Conservation (phyloP, 23 tunicate genomes). For the Botrylloides violaceus region DNA sequence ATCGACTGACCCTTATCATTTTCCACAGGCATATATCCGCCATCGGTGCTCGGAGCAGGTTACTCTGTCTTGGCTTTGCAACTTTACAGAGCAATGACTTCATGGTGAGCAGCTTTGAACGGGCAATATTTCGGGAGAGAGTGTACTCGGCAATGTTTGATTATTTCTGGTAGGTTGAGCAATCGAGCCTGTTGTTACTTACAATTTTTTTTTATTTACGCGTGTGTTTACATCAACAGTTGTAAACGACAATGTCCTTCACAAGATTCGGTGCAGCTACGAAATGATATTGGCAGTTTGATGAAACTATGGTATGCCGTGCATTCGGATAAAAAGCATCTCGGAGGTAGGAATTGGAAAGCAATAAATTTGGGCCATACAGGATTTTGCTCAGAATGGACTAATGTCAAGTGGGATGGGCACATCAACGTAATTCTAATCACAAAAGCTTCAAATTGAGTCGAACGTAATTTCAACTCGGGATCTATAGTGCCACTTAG, state of each 20-base stretch:
- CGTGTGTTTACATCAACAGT: conserved; percentile 15
- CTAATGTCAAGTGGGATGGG: too few species aligned
- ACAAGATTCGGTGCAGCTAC: conserved; percentile 33
- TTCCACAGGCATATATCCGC: conserved; percentile 69
- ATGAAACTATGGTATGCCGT: conserved; percentile 56
- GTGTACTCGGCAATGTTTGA: conserved; percentile 70
- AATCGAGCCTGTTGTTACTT: neutral
- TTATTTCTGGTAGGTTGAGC: conserved; percentile 72
- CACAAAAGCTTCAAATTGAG: too few species aligned
- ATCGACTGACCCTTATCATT: neutral
- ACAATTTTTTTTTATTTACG: neutral
- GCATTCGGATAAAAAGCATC: conserved; percentile 58
- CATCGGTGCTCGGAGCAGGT: conserved; percentile 59
- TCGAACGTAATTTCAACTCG: too few species aligned
- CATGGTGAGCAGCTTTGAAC: conserved; percentile 37
- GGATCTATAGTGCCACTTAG: too few species aligned
- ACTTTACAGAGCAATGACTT: conserved; percentile 50
- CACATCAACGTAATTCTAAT: too few species aligned
- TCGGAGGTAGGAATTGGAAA: conserved; percentile 31
- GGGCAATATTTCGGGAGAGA: conserved; percentile 71
- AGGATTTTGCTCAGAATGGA: too few species aligned
- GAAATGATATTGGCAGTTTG: conserved; percentile 34
- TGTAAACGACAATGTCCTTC: conserved; percentile 58
- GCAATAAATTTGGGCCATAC: too few species aligned
- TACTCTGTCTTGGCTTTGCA: conserved; percentile 63